Base-by-base conservation (phyloP, 2,113 vertebrate genomes). In the Hippocampus barbouri region DNA sequence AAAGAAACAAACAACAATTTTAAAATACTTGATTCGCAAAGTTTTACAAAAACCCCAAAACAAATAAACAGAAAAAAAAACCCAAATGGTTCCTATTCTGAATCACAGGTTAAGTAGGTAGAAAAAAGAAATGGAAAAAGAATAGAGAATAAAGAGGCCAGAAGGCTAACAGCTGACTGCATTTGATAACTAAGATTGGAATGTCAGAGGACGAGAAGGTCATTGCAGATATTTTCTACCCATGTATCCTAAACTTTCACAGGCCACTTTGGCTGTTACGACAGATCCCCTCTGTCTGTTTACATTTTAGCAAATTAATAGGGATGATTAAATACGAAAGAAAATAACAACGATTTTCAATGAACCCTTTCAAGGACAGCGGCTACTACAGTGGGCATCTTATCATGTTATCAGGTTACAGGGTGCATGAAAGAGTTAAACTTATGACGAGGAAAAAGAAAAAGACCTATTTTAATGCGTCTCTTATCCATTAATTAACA, bases 121-220 rank as follows among this genome's bases (percentile, higher is more conserved):
- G 77, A 27, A 47, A 27, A 47, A 78, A 62, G 81, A 64, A 76
- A 75, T 45, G 43, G 43, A 68, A 45, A 27, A 81, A 78, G 68
- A 78, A 71, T 49, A 59, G 72, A 74, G 71, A 65, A 67, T 68
- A 83, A 85, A 80, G 67, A 20, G 74, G 78, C 71, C 69, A 75
- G 60, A 41, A 49, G 72, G 80, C 68, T 72, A 62, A n/a, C 51
- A 8, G 53, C 68, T 64, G 69, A 77, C 71, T 80, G 79, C 72
- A 81, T 81, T 75, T 82, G 65, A 83, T 80, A 81, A 89, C 90
- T 80, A 88, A 82, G 77, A 75, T 79, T 70, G 77, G 72, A 60
- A 71, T 81, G 75, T 70, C 73, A 66, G 70, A 67, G 23, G 66
- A 23, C 53, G 15, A 79, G 65, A 85, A 82, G 85, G 86, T 83